Base-by-base conservation (phyloP, 2,113 vertebrate species). In the Neodontobutis hainanensis region DNA sequence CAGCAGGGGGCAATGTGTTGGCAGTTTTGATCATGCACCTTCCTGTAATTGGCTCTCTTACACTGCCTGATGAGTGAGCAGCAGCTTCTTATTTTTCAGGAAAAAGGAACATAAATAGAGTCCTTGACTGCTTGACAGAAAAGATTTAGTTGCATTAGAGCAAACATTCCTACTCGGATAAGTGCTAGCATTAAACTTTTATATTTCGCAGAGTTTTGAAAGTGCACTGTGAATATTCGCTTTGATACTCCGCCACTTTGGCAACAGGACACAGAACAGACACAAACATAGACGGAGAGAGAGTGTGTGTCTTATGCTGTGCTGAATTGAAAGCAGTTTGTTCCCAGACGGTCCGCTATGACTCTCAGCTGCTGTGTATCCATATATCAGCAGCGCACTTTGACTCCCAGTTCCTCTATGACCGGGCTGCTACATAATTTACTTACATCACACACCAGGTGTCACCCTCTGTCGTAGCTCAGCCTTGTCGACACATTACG, bases 1-100 rank as follows among this genome's bases (percentile, higher is more conserved):
- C 86, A 91, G 84, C 71, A 89, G 86, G 79, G 73, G 84, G 88
- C 85, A 40, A 71, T 45, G 68, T 85, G 53, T 27, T 4, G 43
- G 44, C 62, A 56, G 7, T 6, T 44, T 36, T 73, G 46, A 61
- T 38, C 48, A 32, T 4, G 50, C 35, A 51, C 32, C 11, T 19
- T 27, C 3, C 19, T 27, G 19, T 27, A 27, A 38, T 34, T 34
- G 50, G 44, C 11, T 57, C 15, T 7, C 5, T 45, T 7, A 34
- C n/a, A 8, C 43, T 8, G 50, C 38, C 48, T 42, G 40, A 61
- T 15, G 8, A 38, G 50, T 47, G n/a, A 65, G 15, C 62, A 16
- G 5, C 68, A 46, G 19, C 32, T 58, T 77, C 71, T 43, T 61
- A 16, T 5, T 68, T 45, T 32, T 32, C 55, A 75, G 73, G 34